Conservation (phyloP, 2,113 vertebrate genomes). For the Bucco capensis region DNA sequence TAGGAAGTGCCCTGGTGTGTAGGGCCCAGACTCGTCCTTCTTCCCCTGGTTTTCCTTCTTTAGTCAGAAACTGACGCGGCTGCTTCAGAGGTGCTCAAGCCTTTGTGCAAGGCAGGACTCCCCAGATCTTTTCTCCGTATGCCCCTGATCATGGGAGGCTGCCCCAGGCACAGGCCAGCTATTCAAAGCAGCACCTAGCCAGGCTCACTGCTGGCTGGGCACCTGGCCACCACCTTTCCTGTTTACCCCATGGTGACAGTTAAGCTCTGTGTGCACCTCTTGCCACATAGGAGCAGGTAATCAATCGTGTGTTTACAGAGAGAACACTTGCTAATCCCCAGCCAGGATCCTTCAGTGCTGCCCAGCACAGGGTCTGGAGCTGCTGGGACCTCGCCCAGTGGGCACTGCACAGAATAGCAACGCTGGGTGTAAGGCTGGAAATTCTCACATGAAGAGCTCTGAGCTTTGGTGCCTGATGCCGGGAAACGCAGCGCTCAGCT, state of each 20-base stretch:
- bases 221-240: conserved; percentile 51
- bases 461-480: not conserved
- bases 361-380: not conserved
- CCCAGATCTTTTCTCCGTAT: not conserved
- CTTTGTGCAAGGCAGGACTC: not conserved
- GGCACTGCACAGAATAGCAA: not conserved
- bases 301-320: not conserved
- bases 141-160: not conserved
- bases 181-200: conserved; percentile 6
- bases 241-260: conserved; percentile 2
- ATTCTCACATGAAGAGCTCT: not conserved
- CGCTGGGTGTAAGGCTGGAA: not conserved
- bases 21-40: not conserved
- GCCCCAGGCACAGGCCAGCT: not conserved
- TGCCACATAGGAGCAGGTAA: not conserved
- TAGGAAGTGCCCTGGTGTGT: not conserved
- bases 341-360: not conserved
- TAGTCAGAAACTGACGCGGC: not conserved
- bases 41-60: not conserved
- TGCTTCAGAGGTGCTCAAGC: not conserved
- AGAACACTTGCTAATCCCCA: not conserved
- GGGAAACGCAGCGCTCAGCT: rapidly evolving
- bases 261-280: not conserved
- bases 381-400: not conserved
- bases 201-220: not conserved